These are phyloP conservation scores for Cyclargus thomasi DNA, from an alignment of 1,140 invertebrate species.

Conservation along the genomic window DNA sequence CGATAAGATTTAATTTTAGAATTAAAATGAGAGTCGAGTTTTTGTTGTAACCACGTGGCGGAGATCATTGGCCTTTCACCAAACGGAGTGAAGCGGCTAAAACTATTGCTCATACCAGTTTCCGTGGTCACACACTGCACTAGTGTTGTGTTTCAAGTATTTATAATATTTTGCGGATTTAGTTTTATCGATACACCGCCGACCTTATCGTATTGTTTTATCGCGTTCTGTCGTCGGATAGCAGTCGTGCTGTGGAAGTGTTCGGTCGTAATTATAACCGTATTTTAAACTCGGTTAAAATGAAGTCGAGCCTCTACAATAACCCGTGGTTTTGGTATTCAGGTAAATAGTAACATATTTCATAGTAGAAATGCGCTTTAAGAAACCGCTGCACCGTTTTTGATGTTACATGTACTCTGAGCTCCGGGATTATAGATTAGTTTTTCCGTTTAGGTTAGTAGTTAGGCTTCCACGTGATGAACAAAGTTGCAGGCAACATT, in stretches of 20 bases:
- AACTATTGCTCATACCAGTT: not conserved
- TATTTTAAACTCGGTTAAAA: not conserved
- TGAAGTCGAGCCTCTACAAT: not conserved
- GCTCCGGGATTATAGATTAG: not conserved
- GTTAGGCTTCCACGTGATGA: not conserved
- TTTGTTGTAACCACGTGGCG: not conserved
- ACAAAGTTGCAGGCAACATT: no score
- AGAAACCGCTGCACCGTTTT: not conserved
- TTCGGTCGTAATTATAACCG: no score
- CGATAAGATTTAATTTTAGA: not conserved
- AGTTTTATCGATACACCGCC: not conserved
- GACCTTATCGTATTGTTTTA: not conserved
- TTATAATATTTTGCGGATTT: not conserved
- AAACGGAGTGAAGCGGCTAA: not conserved
- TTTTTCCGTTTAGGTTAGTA: not conserved
- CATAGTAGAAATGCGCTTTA: not conserved
- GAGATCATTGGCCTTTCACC: not conserved
- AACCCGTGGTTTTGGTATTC: not conserved
- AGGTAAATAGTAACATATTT: not conserved
- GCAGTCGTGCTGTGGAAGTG: not conserved
- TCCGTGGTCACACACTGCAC: not conserved
- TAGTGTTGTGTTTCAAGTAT: not conserved
- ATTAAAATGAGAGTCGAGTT: no score
- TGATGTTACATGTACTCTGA: not conserved
- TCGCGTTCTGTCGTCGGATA: not conserved